These are phyloP conservation scores for Ornithoptera alexandrae DNA, from an alignment of 2,888 invertebrate genomes.

Conservation along the genomic window DNA sequence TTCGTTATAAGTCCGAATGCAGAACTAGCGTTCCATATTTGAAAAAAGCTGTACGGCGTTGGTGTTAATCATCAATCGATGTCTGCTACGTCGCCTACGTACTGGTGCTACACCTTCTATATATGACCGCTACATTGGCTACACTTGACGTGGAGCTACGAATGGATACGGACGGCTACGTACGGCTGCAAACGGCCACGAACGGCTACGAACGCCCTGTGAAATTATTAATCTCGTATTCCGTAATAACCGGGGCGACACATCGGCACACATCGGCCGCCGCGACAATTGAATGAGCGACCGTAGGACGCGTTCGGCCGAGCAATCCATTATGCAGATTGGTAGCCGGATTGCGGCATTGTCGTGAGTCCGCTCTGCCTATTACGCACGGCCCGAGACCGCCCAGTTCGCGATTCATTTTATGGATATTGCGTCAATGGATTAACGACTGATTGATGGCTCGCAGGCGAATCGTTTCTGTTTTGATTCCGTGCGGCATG, in stretches of 20 bases:
- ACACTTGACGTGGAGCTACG: too few relatives aligned
- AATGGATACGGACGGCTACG: too few relatives aligned
- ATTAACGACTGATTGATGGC: slow-evolving; percentile 74
- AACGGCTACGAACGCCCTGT: slow-evolving; percentile 34
- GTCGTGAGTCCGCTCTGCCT: slow-evolving; percentile 66
- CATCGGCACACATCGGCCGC: slow-evolving; percentile 70
- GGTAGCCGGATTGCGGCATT: slow-evolving; percentile 77
- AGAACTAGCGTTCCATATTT: not conserved
- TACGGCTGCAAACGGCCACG: too few relatives aligned
- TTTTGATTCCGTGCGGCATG: slow-evolving; percentile 3
- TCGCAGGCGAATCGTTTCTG: slow-evolving; percentile 6
- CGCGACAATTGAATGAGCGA: slow-evolving; percentile 78
- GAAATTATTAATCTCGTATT: slow-evolving; percentile 73
- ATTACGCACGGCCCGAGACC: slow-evolving; percentile 48
- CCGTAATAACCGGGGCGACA: slow-evolving; percentile 70
- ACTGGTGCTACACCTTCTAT: too few relatives aligned
- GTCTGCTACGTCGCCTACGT: slow-evolving; percentile 11
- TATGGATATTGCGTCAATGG: slow-evolving; percentile 65
- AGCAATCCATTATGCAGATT: slow-evolving; percentile 80
- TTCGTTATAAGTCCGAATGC: slow-evolving; percentile 1
- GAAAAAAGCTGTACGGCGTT: not conserved
- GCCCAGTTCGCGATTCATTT: slow-evolving; percentile 42
- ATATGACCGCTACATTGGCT: slow-evolving; percentile 6
- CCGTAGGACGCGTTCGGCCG: slow-evolving; percentile 71
- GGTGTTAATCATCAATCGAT: slow-evolving; percentile 10